Conservation (phyloP, 2,797 vertebrate genomes). For the Loris lydekkerianus region DNA sequence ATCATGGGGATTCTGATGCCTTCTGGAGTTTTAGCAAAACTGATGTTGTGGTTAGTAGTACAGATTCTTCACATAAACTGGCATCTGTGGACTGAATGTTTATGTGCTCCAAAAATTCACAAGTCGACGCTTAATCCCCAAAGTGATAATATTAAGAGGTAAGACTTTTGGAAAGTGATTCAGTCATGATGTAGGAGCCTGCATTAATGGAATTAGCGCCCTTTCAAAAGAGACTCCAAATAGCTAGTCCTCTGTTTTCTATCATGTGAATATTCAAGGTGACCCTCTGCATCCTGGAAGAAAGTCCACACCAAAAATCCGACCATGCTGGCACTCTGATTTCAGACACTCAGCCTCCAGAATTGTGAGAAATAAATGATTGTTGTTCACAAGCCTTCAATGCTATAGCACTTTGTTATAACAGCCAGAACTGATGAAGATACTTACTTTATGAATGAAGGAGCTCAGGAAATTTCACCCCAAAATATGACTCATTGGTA, state of each 20-base stretch:
- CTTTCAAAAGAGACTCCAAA: not conserved
- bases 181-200: not conserved
- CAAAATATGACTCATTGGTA: not conserved
- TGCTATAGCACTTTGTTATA: not conserved
- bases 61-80: not conserved
- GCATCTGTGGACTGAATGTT: not conserved
- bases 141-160: too few relatives aligned
- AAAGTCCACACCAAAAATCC: not conserved
- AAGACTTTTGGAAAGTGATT: not conserved
- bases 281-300: not conserved
- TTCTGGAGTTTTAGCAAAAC: not conserved
- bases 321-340: rapidly evolving
- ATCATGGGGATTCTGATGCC: not conserved
- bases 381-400: not conserved
- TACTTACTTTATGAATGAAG: not conserved
- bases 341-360: not conserved
- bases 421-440: not conserved
- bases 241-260: not conserved
- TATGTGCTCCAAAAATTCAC: not conserved
- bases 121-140: not conserved
- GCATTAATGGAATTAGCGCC: not conserved
- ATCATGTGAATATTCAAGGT: not conserved
- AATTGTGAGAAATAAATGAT: not conserved
- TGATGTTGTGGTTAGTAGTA: not conserved
- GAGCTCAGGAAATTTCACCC: not conserved